Evolutionary conservation across 2,888 invertebrate genomes (phyloP), one percentile per base, ranked within the genome.

Genomic region (Epinotia demarniana): DNA sequence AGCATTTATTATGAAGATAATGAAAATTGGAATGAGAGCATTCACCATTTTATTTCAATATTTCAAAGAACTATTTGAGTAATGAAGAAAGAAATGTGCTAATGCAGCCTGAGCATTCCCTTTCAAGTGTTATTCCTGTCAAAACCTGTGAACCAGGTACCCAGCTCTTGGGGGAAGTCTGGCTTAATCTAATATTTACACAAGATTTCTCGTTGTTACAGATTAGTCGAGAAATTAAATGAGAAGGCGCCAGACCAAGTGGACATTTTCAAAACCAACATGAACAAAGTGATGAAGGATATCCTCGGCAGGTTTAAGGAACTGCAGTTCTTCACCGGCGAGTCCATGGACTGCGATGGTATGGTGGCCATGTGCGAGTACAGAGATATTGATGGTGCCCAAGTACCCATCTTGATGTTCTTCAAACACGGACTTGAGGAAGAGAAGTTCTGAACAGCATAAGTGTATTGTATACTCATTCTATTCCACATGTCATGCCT

Each of bases 341-440:
- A 98, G 94, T 97, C 97, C 16, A 98, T 98, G 98, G 98, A 98
- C 85, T 96, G 97, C 78, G 99, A 99, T 81, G 99, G 98, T 81
- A 97, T 98, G 96, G 97, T 99, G n/a, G 98, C 97, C 78, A 95
- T 99, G 89, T 95, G 98, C 93, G 99, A 99, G 90, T 99, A 99
- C 92, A 96, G 98, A 89, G 98, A 98, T 78, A 96, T 98, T 77
- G 95, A 98, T 82, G 98, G 97, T 69, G 95, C 96, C 4, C 96
- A 96, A 80, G 95, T 97, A 70, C 99, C 99, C 69, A 96, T 98
- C 82, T 95, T 99, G 90, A 98, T 99, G 97, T 98, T 98, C 94
- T 98, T 98, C 95, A 99, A 99, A 93, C 99, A 99, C 85, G 99
- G 99, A 79, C 96, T 99, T 78, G 96, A 97, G 75, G 99, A 98